Evolutionary conservation across 2,888 invertebrate genomes (phyloP), one percentile per base, ranked within the genome.

Genomic region (Rhorus exstirpatorius): DNA sequence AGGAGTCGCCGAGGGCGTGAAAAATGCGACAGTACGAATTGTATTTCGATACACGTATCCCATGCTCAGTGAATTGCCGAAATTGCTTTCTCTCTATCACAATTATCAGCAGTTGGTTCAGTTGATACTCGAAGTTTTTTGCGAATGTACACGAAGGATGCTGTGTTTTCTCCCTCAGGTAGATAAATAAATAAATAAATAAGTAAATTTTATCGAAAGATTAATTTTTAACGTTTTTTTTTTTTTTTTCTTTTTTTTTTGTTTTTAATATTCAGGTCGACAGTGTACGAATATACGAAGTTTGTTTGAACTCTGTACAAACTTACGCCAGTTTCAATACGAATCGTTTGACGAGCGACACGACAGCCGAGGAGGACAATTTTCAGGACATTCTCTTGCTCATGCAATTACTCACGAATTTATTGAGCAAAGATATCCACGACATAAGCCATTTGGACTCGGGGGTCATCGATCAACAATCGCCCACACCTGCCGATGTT

Each of bases 31-130:
- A 0, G 94, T 94, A 0, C 90, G 93, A 77, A 88, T 93, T 67
- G 90, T 95, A 44, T 96, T 95, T 90, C 94, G 95, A 88, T 94
- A 96, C 91, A 91, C 96, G 10, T 93, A 94, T 60, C 95, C 95
- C 4, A 94, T 96, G 44, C 91, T 97, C 86, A 94, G 94, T 21
- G 96, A 96, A 90, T 93, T 96, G 83, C 95, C 96, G 0, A 94
- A 94, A n/a, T 94, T 97, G 60, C 92, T 97, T 76, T 96, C 94
- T 81, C 91, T 96, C 38, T 97, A 97, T 90, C 96, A 96, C 92
- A 97, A 97, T 93, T 97, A 97, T 92, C 96, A 96, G 74, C 95
- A 96, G 76, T 95, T 98, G 79, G 96, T 97, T 63, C 95, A 97
- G 88, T 94, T 97, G 12, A 95, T 97, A 53, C 93, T 97, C 80